Percentiles rank a stretch among this genome's conserved stretches.
phyloP scores from a whole-genome alignment of 2,797 vertebrate species.

The Sardinella longiceps region DNA sequence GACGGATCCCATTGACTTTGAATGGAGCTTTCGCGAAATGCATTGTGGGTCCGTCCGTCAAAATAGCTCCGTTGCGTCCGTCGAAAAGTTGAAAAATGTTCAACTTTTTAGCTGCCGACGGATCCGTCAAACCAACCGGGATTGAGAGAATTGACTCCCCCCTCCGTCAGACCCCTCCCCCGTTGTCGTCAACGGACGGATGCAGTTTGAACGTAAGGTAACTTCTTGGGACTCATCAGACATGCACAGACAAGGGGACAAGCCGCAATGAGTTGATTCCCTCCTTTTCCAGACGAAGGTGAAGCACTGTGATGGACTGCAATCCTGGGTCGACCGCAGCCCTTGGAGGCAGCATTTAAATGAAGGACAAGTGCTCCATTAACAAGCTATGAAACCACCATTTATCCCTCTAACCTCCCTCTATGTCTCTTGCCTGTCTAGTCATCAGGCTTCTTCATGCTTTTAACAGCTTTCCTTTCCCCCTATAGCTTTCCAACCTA shows the following conservation, averaged over 20 bases:
- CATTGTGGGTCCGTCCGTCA: no score
- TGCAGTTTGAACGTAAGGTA: no score
- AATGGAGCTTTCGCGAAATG: no score
- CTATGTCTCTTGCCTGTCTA: neutral
- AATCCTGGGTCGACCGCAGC: neutral
- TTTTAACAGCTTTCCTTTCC: neutral
- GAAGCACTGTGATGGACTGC: neutral
- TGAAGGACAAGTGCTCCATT: conserved; percentile 16
- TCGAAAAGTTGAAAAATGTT: no score
- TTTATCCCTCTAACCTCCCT: neutral
- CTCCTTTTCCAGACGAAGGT: neutral
- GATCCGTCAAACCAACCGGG: no score
- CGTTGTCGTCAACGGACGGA: no score
- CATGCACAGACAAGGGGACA: neutral
- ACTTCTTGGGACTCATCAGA: neutral
- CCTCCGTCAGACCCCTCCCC: no score
- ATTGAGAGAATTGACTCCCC: no score
- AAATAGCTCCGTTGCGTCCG: no score
- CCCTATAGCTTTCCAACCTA: neutral
- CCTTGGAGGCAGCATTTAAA: neutral
- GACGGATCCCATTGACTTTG: no score
- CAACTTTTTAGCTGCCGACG: no score
- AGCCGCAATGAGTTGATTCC: neutral
- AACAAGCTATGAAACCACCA: neutral
- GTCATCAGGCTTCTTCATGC: neutral